These are phyloP conservation scores for Notothenia coriiceps DNA, from an alignment of 2,113 vertebrate species.

Conservation along the genomic window DNA sequence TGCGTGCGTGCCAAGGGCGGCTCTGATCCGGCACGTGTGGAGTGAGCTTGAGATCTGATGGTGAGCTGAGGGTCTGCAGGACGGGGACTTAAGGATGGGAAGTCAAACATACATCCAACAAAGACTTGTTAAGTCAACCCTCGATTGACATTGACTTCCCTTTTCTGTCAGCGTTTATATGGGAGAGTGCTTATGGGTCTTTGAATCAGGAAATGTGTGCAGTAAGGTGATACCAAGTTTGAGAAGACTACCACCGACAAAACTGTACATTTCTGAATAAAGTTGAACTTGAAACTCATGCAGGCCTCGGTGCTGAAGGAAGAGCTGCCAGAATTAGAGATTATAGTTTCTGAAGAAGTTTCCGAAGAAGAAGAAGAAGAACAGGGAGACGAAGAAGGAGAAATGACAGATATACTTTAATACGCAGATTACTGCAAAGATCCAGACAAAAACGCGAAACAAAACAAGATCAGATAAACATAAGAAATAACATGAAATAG, in stretches of 20 bases:
- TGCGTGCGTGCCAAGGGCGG: constrained; percentile 73
- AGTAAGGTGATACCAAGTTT: not conserved
- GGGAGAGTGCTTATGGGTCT: not conserved
- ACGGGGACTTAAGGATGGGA: constrained; percentile 5
- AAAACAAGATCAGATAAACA: no score
- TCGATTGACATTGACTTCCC: constrained; percentile 30
- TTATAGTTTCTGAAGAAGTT: constrained; percentile 5
- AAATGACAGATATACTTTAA: no score
- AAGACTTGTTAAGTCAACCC: constrained; percentile 16
- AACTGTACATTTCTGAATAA: not conserved
- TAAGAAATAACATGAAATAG: no score
- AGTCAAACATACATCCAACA: constrained; percentile 53
- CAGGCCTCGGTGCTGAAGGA: not conserved
- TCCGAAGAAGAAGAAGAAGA: constrained; percentile 4
- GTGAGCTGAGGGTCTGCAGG: no score
- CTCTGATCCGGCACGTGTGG: constrained; percentile 67
- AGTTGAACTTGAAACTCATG: no score
- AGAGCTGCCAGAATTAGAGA: not conserved
- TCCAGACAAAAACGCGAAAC: no score
- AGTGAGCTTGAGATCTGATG: not conserved
- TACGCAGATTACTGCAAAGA: no score
- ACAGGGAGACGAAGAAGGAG: not conserved
- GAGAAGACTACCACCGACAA: not conserved
- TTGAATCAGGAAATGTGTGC: constrained; percentile 5
- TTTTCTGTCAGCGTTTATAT: not conserved